Evolutionary conservation across 2,888 invertebrate genomes (phyloP).

Genomic region (Ophonus ardosiacus): DNA sequence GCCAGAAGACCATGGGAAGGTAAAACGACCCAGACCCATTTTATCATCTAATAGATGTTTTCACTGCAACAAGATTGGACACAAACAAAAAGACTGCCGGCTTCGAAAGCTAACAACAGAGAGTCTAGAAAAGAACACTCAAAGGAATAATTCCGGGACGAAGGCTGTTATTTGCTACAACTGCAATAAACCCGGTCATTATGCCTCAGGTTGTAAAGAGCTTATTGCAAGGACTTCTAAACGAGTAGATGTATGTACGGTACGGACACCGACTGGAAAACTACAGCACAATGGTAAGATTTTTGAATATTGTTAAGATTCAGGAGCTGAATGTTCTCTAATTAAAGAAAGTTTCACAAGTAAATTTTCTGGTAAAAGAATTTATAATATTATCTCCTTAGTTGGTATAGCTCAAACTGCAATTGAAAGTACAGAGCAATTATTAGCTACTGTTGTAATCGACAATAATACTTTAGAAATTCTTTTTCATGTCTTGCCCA

Average conservation of each 20-base stretch:
- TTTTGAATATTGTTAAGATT: background rate
- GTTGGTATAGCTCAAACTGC: background rate
- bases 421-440: background rate
- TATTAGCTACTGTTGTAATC: background rate
- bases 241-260: background rate
- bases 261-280: background rate
- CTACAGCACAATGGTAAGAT: background rate
- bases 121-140: background rate
- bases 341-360: background rate
- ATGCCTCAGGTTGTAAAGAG: background rate
- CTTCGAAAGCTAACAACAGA: background rate
- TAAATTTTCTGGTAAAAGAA: constrained; percentile 5
- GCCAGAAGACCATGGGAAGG: too few species aligned
- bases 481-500: background rate
- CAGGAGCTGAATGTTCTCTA: too few species aligned
- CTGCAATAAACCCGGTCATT: background rate
- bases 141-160: background rate
- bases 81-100: background rate
- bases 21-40: too few species aligned
- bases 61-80: background rate
- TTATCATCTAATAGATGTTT: background rate
- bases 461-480: background rate
- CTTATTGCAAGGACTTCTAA: background rate
- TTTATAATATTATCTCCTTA: constrained; percentile 1
- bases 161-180: background rate